Evolutionary conservation across 1,140 invertebrate genomes (phyloP).

Genomic region (Drosophila baimaii): DNA sequence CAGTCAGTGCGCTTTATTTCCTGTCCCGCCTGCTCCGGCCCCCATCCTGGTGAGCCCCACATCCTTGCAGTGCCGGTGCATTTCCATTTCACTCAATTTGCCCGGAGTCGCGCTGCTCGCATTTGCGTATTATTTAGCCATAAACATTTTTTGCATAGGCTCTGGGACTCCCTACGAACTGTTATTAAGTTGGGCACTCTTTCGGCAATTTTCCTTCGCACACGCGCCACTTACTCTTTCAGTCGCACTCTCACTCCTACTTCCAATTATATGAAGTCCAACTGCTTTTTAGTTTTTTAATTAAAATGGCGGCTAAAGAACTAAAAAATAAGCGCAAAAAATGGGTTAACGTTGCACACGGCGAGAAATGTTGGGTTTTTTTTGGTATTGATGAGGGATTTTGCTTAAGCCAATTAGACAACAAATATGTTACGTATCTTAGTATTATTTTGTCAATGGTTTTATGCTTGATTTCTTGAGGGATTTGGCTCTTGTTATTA

Average conservation of each 20-base stretch:
- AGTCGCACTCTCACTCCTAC: conserved; percentile 10
- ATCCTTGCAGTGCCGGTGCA: conserved; percentile 22
- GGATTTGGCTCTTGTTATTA: no score
- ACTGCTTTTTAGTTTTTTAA: conserved; percentile 72
- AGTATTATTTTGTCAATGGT: no score
- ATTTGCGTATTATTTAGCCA: conserved; percentile 68
- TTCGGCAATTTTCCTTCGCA: conserved; percentile 48
- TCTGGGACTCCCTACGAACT: conserved; percentile 37
- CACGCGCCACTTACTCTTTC: conserved; percentile 16
- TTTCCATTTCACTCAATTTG: conserved; percentile 73
- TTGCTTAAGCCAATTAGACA: not conserved
- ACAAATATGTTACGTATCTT: no score
- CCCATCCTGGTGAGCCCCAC: not conserved
- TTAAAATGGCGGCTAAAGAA: conserved; percentile 61
- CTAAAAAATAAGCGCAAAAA: conserved; percentile 47
- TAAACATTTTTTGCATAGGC: conserved; percentile 65
- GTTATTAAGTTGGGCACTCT: conserved; percentile 56
- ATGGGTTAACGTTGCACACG: conserved; percentile 59
- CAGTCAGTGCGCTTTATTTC: conserved; percentile 33
- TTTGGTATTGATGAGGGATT: not conserved
- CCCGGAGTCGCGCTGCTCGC: conserved; percentile 18
- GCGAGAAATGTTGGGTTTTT: not conserved
- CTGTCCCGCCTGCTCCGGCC: not conserved
- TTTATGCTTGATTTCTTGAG: no score
- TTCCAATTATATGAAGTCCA: conserved; percentile 48